These are phyloP conservation scores for Semicossyphus pulcher DNA, from an alignment of 2,113 vertebrate genomes.

Conservation along the genomic window DNA sequence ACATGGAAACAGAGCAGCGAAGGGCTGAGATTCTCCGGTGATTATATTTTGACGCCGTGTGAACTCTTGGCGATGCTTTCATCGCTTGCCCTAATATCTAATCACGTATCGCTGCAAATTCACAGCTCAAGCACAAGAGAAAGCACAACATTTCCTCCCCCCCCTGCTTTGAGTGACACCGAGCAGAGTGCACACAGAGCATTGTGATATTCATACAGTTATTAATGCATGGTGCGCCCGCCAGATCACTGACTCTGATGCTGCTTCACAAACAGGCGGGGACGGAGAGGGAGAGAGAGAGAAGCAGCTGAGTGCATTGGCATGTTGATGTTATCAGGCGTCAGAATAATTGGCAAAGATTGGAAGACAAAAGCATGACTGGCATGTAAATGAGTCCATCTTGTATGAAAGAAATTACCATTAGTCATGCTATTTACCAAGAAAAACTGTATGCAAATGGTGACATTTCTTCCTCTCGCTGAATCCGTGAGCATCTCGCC, in stretches of 20 bases:
- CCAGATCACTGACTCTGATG: conserved; percentile 67
- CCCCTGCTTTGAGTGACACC: conserved; percentile 24
- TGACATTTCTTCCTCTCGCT: conserved; percentile 62
- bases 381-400: conserved; percentile 54
- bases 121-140: conserved; percentile 11
- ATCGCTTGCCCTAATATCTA: conserved; percentile 43
- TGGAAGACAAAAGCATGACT: conserved; percentile 53
- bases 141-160: conserved; percentile 6
- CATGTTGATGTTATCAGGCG: conserved; percentile 59
- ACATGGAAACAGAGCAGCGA: conserved; percentile 56
- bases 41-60: conserved; percentile 44
- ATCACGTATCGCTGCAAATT: conserved; percentile 42
- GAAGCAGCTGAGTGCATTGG: conserved; percentile 43
- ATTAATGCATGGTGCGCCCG: conserved; percentile 73
- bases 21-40: conserved; percentile 40
- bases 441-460: conserved; percentile 69
- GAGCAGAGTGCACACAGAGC: conserved; percentile 46
- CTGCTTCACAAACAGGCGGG: conserved; percentile 46
- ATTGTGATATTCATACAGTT: conserved; percentile 73
- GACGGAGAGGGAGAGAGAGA: conserved; percentile 5
- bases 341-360: conserved; percentile 48
- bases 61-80: conserved; percentile 22
- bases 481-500: conserved; percentile 41
- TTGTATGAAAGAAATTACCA: conserved; percentile 51
- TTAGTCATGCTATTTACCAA: conserved; percentile 58